Conservation (phyloP, 37 sponge, comb jelly and placozoan genomes). For the Haliclona indistincta region DNA sequence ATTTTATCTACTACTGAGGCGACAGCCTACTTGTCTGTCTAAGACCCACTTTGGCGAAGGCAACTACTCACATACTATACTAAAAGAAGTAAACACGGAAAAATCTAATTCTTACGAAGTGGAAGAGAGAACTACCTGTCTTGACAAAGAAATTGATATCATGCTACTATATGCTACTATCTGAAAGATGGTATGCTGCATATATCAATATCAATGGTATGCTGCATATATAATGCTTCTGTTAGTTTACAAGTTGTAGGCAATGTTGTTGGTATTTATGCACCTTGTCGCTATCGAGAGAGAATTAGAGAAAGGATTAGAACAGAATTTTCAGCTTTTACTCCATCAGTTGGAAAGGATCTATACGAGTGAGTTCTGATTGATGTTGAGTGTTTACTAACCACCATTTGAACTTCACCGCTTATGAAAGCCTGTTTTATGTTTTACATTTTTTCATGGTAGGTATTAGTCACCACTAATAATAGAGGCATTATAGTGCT, state of each 20-base stretch:
- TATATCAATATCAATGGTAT: constrained; percentile 47
- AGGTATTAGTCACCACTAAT: too few relatives aligned
- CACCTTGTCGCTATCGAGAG: neutral
- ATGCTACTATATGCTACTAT: constrained; percentile 61
- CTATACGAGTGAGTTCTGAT: constrained; percentile 29
- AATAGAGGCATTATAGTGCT: constrained; percentile 77
- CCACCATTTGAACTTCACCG: too few relatives aligned
- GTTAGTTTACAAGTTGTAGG: constrained; percentile 43
- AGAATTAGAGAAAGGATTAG: constrained; percentile 2
- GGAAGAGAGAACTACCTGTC: too few relatives aligned
- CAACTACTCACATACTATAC: constrained; percentile 7
- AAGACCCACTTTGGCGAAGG: too few relatives aligned
- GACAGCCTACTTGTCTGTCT: too few relatives aligned
- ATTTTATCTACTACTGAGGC: too few relatives aligned
- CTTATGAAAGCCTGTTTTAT: too few relatives aligned
- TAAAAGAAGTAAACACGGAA: constrained; percentile 8
- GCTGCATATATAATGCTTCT: neutral
- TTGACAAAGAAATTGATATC: constrained; percentile 28
- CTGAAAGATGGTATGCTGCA: constrained; percentile 50
- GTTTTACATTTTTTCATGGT: too few relatives aligned
- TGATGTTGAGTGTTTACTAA: neutral
- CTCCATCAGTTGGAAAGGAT: constrained; percentile 15
- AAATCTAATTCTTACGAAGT: neutral
- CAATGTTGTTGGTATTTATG: constrained; percentile 13
- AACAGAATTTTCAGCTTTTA: constrained; percentile 19